Evolutionary conservation across 2,113 vertebrate genomes (phyloP).

Genomic region (Gopherus evgoodei): DNA sequence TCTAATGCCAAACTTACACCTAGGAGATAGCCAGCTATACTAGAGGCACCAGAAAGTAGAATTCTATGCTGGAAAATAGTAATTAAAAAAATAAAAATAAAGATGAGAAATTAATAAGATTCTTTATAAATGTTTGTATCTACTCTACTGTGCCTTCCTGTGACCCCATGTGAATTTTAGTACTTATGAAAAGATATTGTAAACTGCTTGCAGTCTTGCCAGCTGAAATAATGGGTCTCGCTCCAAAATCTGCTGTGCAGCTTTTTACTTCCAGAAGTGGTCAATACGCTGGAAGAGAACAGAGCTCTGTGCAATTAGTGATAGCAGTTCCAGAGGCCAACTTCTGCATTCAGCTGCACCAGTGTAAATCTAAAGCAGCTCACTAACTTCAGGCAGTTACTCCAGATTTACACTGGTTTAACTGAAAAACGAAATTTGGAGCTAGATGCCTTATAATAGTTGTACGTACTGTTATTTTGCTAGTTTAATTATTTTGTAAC

Average conservation of each 20-base stretch:
- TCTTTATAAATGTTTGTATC: neutral
- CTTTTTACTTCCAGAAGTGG: neutral
- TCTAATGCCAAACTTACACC: neutral
- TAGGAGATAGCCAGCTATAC: neutral
- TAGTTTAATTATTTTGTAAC: neutral
- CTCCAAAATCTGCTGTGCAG: neutral
- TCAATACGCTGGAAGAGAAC: neutral
- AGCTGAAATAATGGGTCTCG: neutral
- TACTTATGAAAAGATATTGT: neutral
- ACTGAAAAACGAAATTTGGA: neutral
- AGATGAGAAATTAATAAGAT: neutral
- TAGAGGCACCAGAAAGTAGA: neutral
- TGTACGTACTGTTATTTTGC: neutral
- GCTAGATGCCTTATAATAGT: neutral
- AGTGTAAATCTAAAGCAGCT: neutral
- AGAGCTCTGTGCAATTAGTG: neutral
- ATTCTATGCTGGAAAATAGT: neutral
- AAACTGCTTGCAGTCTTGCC: neutral
- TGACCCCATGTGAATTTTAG: neutral
- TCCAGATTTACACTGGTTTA: neutral
- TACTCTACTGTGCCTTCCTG: neutral
- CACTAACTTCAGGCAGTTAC: neutral
- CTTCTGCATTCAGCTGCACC: neutral
- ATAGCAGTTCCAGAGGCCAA: neutral
- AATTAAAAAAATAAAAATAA: neutral